Evolutionary conservation across 2,888 invertebrate genomes (phyloP).

Genomic region (Ptychoptera albimana): DNA sequence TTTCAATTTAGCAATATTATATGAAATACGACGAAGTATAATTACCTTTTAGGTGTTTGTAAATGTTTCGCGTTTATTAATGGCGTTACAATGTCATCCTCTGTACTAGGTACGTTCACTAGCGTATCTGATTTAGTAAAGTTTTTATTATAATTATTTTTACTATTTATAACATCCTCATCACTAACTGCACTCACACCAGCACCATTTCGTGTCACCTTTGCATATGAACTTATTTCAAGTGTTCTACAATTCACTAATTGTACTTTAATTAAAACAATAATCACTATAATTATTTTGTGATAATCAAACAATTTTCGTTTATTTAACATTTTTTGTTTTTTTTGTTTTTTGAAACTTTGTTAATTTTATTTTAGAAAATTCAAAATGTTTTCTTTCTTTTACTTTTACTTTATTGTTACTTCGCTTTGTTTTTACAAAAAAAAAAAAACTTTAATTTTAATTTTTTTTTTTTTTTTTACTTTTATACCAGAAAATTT

Average conservation of each 20-base stretch:
- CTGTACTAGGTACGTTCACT: too few relatives aligned
- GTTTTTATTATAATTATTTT: too few relatives aligned
- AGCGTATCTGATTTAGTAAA: too few relatives aligned
- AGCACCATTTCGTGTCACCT: conserved; percentile 9
- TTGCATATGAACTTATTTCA: conserved; percentile 9
- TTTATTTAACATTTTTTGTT: background rate
- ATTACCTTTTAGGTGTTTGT: too few relatives aligned
- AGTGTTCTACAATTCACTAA: conserved; percentile 1
- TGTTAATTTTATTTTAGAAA: background rate
- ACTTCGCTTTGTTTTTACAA: background rate
- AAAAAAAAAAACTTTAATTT: too few relatives aligned
- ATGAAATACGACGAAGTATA: too few relatives aligned
- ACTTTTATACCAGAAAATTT: too few relatives aligned
- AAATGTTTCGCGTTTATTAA: too few relatives aligned
- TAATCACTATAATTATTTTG: background rate
- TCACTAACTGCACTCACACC: background rate
- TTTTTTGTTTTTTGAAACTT: background rate
- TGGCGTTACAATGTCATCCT: too few relatives aligned
- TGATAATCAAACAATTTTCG: background rate
- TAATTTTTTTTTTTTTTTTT: background rate
- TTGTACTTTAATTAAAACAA: background rate
- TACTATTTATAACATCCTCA: too few relatives aligned
- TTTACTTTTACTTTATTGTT: background rate
- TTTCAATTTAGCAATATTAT: too few relatives aligned
- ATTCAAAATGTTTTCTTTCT: background rate